Evolutionary conservation across 2,113 vertebrate species (phyloP).

Genomic region (Petrocephalus microphthalmus): DNA sequence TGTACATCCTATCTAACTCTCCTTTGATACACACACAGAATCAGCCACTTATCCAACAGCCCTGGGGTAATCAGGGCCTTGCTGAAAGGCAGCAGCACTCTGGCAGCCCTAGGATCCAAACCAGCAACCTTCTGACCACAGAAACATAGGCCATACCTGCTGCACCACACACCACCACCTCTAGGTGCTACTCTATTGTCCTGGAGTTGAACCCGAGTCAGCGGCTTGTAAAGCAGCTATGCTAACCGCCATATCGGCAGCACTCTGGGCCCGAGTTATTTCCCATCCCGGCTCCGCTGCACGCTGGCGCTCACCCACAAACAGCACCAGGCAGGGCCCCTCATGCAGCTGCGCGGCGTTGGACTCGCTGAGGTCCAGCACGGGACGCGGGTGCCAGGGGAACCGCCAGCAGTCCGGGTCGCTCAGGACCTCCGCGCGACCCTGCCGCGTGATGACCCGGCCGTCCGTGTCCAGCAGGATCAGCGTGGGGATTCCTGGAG

Average conservation of each 20-base stretch:
- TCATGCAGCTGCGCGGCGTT: slow-evolving; percentile 93
- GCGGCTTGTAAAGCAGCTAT: slow-evolving; percentile 60
- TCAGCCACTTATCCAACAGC: background rate
- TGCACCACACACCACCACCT: no score
- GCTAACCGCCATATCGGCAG: background rate
- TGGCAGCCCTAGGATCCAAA: background rate
- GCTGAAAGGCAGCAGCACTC: background rate
- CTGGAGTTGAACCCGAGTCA: slow-evolving; percentile 65
- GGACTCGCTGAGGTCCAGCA: slow-evolving; percentile 88
- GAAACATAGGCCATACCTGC: background rate
- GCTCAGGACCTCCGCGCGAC: slow-evolving; percentile 88
- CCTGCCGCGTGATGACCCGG: slow-evolving; percentile 89
- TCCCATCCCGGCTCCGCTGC: background rate
- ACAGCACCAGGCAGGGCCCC: slow-evolving; percentile 94
- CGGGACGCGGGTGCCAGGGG: slow-evolving; percentile 92
- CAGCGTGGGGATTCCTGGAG: slow-evolving; percentile 87
- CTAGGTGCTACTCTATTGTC: slow-evolving; percentile 40
- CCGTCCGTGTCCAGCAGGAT: slow-evolving; percentile 87
- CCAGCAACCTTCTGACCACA: background rate
- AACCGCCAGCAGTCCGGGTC: slow-evolving; percentile 89
- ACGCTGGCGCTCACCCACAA: slow-evolving; percentile 76
- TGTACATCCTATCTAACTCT: background rate
- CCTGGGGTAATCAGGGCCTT: background rate
- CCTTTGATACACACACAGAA: background rate
- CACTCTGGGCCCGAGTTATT: background rate